A percentile compares a stretch with the other conserved stretches of the same genome.
phyloP scores from a whole-genome alignment of 2,113 vertebrate genomes.

The Grammomys dolichurus region DNA sequence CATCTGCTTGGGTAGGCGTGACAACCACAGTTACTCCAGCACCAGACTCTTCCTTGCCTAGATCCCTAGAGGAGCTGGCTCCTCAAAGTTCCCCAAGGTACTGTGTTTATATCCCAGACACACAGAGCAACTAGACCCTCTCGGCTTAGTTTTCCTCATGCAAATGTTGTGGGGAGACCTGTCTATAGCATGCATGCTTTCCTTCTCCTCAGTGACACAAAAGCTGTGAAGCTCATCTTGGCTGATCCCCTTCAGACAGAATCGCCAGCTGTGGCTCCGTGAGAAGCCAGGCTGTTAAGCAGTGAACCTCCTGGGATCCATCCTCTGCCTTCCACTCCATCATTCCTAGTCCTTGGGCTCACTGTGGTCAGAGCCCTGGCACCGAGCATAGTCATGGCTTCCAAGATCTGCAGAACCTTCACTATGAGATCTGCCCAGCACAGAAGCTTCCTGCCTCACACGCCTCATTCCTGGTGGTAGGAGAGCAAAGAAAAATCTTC shows the following conservation, averaged over 20 bases:
- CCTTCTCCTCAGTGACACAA: background rate
- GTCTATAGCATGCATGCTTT: background rate
- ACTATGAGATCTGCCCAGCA: background rate
- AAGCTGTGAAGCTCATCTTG: background rate
- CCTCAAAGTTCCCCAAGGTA: background rate
- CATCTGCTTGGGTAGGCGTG: accelerated
- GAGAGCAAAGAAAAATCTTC: background rate
- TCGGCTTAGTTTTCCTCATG: background rate
- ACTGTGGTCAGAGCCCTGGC: background rate
- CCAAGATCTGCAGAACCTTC: background rate
- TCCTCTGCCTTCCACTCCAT: background rate
- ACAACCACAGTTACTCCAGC: background rate
- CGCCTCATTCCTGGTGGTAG: background rate
- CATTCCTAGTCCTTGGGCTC: background rate
- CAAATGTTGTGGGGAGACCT: background rate
- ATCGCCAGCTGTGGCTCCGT: background rate
- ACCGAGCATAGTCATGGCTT: background rate
- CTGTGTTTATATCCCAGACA: background rate
- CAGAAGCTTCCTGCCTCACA: background rate
- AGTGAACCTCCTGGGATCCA: background rate
- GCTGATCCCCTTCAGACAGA: too few species aligned
- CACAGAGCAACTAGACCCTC: too few species aligned
- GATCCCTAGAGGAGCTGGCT: background rate
- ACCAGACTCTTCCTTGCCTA: background rate
- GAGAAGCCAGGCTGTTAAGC: background rate